phyloP scores from a whole-genome alignment of 2,113 vertebrate genomes.

The Strix uralensis region DNA sequence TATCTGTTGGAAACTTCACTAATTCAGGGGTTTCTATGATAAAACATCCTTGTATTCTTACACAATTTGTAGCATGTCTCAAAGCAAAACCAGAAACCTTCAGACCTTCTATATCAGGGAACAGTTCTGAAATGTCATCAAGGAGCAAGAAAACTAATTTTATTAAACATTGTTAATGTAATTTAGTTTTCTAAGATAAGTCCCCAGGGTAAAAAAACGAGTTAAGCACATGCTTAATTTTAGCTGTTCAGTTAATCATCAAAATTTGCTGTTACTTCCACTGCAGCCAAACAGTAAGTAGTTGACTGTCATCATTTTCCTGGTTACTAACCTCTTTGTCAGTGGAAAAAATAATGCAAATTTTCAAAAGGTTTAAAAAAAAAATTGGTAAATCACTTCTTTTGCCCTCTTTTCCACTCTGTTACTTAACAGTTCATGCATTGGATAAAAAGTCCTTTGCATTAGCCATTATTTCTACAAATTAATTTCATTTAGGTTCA shows the following conservation, averaged over 20 bases:
- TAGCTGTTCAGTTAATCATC: neutral
- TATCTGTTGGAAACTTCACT: neutral
- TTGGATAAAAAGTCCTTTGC: neutral
- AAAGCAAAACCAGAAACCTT: neutral
- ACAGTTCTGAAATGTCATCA: neutral
- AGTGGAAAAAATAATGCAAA: neutral
- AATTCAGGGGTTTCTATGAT: neutral
- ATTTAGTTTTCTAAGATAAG: neutral
- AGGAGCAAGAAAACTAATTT: neutral
- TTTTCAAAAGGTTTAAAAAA: neutral
- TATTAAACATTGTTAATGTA: neutral
- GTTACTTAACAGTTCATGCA: neutral
- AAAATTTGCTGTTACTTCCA: neutral
- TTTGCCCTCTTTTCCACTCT: neutral
- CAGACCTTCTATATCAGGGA: neutral
- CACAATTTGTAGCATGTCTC: neutral
- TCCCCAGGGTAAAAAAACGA: neutral
- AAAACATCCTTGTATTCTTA: neutral
- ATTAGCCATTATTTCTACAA: neutral
- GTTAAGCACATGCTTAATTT: neutral
- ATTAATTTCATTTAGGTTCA: neutral
- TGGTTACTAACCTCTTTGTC: neutral
- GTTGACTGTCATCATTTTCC: neutral
- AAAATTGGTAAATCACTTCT: neutral
- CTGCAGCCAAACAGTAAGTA: neutral